Percentiles rank a stretch among this genome's conserved stretches.
Evolutionary conservation across 2,113 vertebrate species (phyloP).

Genomic region (Entelurus aequoreus): DNA sequence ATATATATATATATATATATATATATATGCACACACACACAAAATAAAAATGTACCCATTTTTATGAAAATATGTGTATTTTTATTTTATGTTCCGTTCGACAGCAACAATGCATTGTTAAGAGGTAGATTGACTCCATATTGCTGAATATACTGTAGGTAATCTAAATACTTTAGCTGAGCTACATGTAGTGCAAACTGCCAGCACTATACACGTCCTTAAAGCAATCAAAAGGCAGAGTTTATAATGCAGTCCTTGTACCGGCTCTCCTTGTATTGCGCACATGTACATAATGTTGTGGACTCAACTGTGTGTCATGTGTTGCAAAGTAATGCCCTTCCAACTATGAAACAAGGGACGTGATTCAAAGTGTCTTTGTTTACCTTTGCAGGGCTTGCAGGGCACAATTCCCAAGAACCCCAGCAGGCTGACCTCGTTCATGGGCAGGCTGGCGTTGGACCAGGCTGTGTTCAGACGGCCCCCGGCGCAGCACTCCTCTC

Average conservation of each 20-base stretch:
- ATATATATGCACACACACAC: too few relatives aligned
- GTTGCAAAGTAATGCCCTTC: not conserved
- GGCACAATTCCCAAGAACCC: constrained; percentile 88
- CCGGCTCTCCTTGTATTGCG: not conserved
- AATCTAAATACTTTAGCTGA: too few relatives aligned
- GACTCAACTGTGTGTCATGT: not conserved
- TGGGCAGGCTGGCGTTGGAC: constrained; percentile 88
- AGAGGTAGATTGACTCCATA: too few relatives aligned
- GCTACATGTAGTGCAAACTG: too few relatives aligned
- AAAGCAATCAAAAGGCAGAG: too few relatives aligned
- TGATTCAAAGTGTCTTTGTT: constrained; percentile 38
- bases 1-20: too few relatives aligned
- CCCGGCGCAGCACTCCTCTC: constrained; percentile 86
- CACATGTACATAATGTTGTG: not conserved
- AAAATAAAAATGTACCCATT: too few relatives aligned
- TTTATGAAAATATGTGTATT: too few relatives aligned
- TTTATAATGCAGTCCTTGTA: not conserved
- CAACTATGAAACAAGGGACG: not conserved
- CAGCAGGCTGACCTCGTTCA: constrained; percentile 91
- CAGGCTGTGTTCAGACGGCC: constrained; percentile 85
- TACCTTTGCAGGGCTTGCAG: constrained; percentile 95
- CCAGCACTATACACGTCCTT: too few relatives aligned
- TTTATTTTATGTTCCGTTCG: too few relatives aligned
- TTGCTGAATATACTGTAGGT: too few relatives aligned
- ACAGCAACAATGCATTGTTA: too few relatives aligned